Evolutionary conservation across 2,113 vertebrate species (phyloP).

Genomic region (Microcebus ravelobensis): DNA sequence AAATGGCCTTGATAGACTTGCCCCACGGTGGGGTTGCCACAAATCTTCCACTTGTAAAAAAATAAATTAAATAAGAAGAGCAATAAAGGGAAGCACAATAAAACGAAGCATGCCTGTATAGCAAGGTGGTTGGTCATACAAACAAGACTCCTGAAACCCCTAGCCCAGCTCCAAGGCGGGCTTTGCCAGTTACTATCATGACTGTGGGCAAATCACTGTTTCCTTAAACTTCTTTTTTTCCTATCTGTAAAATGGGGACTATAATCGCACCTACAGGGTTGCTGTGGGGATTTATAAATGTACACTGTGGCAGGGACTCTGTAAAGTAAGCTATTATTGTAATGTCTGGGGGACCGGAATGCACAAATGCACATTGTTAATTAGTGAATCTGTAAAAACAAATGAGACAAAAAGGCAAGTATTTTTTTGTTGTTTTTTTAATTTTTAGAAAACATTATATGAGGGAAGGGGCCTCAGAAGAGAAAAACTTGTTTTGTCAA

Average conservation of each 20-base stretch:
- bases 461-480: neutral
- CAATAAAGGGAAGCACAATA: neutral
- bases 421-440: neutral
- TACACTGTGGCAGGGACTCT: neutral
- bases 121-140: neutral
- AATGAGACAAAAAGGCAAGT: neutral
- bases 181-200: neutral
- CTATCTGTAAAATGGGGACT: constrained; percentile 42
- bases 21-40: neutral
- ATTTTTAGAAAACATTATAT: neutral
- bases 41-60: neutral
- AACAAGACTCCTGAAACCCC: neutral
- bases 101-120: neutral
- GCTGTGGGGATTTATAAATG: neutral
- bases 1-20: neutral
- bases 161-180: neutral
- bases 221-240: constrained; percentile 1
- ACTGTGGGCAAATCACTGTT: neutral
- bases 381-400: neutral
- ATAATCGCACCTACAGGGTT: neutral
- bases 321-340: neutral
- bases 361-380: neutral
- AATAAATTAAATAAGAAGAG: neutral
- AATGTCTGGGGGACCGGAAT: neutral
- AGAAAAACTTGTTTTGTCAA: constrained; percentile 5